Evolutionary conservation across 2,888 invertebrate species (phyloP), one percentile per base, ranked within the genome.

Genomic region (Dryobotodes eremita): DNA sequence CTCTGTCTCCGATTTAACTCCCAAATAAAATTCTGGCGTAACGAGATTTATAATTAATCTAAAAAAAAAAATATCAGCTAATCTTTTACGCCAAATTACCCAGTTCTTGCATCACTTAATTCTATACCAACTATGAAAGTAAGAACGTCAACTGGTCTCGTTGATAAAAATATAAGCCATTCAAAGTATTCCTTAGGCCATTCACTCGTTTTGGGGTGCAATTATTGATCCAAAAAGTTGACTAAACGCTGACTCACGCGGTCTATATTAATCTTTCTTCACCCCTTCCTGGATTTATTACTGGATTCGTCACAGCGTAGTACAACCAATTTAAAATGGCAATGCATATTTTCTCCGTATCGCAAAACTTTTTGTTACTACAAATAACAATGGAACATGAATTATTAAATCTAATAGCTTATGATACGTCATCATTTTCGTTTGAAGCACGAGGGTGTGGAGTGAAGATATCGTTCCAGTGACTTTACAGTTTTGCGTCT

Each of bases 241-340:
- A 82, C 88, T 83, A 88, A 94, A 91, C 86, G 95, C 94, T 85
- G 86, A 92, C 90, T 96, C 96, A 96, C 88, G 86, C 87, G 61
- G 82, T 83, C 85, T 90, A 87, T 91, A 95, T 96, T 93, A 95
- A 95, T 95, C 94, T 93, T 90, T 82, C 79, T 83, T 80, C 89
- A 90, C 89, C 89, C 95, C 92, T 91, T 91, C 88, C 83, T 88
- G 88, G 90, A 91, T 92, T 93, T 91, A 92, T 92, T 92, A 88
- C 90, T 82, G 86, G 89, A 93, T 93, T 94, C 93, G 95, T 92
- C 92, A 94, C 94, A 91, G 91, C 88, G 90, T 93, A 92, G 93
- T 92, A 92, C 85, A 89, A 90, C 89, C 90, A 90, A 91, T 92
- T 92, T 86, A 91, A 87, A 90, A 92, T 91, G 87, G 88, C 89